Evolutionary conservation across 2,888 invertebrate genomes (phyloP).

Genomic region (Apodemia duryi): DNA sequence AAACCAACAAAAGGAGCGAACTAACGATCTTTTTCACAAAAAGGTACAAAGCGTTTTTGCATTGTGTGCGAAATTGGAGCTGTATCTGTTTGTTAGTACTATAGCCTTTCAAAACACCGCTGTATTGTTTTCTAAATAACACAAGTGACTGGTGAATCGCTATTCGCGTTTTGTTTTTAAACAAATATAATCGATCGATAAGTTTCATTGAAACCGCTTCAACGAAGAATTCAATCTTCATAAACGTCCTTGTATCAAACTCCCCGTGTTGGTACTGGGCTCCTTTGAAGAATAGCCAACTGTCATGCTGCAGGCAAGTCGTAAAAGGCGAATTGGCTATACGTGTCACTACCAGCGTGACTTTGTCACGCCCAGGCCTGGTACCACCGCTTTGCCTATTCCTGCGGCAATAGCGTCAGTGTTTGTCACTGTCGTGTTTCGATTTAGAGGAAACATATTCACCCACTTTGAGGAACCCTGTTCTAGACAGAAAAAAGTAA

Average conservation of each 20-base stretch:
- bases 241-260: not conserved
- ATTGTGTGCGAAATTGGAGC: conserved; percentile 11
- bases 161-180: not conserved
- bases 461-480: too few relatives aligned
- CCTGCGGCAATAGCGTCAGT: too few relatives aligned
- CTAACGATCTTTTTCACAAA: conserved; percentile 16
- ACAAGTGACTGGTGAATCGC: not conserved
- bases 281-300: too few relatives aligned
- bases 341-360: too few relatives aligned
- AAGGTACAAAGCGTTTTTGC: conserved; percentile 11
- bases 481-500: too few relatives aligned
- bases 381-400: too few relatives aligned
- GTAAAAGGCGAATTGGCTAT: too few relatives aligned
- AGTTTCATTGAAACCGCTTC: not conserved
- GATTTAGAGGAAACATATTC: too few relatives aligned
- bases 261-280: not conserved
- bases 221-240: not conserved
- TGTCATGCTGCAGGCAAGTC: too few relatives aligned
- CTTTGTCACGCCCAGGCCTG: too few relatives aligned
- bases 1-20: conserved; percentile 4
- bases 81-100: not conserved
- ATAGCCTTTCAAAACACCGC: not conserved
- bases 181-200: too few relatives aligned
- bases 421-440: too few relatives aligned
- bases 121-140: not conserved